Evolutionary conservation across 2,797 vertebrate species (phyloP).

Genomic region (Ptychobarbus kaznakovi): DNA sequence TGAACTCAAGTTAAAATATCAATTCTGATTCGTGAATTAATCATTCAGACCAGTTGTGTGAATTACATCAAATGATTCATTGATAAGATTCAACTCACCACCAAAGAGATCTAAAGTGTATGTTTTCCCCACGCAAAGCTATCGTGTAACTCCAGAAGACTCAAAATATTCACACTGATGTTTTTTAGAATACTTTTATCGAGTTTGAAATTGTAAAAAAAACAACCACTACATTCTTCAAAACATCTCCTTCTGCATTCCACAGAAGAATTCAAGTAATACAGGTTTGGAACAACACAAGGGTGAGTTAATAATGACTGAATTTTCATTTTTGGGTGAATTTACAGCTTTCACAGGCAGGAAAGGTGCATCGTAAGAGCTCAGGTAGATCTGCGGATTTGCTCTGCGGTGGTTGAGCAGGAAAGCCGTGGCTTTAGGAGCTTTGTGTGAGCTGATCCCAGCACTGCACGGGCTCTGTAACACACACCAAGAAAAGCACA

Average conservation of each 20-base stretch:
- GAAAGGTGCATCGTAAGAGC: conserved; percentile 38
- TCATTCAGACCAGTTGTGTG: not conserved
- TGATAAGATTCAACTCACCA: not conserved
- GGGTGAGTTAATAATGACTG: not conserved
- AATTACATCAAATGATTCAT: not conserved
- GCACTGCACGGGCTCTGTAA: conserved; percentile 41
- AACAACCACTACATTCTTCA: not conserved
- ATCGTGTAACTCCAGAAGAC: not conserved
- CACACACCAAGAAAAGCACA: conserved; percentile 39
- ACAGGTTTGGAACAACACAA: not conserved
- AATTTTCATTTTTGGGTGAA: conserved; percentile 16
- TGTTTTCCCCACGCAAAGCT: not conserved
- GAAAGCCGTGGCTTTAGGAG: conserved; percentile 58
- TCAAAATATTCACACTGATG: not conserved
- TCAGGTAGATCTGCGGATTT: conserved; percentile 48
- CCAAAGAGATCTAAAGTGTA: not conserved
- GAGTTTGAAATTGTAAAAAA: not conserved
- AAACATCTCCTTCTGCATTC: not conserved
- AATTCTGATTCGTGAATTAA: not conserved
- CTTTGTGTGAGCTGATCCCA: conserved; percentile 51
- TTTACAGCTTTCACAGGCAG: not conserved
- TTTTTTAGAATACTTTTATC: not conserved
- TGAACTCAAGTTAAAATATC: not conserved
- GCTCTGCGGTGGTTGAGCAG: conserved; percentile 38
- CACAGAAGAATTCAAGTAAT: not conserved